phyloP scores from a whole-genome alignment of 1,140 invertebrate species.

The Drosophila seguyi region DNA sequence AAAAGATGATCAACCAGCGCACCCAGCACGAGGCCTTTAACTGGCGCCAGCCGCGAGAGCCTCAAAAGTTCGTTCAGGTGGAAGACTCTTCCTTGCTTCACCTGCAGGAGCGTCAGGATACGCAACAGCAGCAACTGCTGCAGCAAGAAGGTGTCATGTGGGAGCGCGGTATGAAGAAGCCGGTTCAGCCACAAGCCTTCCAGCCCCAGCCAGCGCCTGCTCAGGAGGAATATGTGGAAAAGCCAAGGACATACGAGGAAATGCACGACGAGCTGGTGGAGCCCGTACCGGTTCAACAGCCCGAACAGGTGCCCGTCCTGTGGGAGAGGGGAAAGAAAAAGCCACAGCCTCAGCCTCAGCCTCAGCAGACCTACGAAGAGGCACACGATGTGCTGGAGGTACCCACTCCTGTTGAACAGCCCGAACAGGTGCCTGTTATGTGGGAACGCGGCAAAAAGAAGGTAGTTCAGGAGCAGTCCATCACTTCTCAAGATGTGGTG shows the following conservation, averaged over 20 bases:
- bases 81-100: slow-evolving; percentile 78
- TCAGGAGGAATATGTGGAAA: slow-evolving; percentile 51
- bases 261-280: slow-evolving; percentile 85
- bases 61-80: slow-evolving; percentile 69
- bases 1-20: slow-evolving; percentile 62
- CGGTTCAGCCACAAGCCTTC: slow-evolving; percentile 41
- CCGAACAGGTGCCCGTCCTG: slow-evolving; percentile 52
- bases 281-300: slow-evolving; percentile 65
- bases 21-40: slow-evolving; percentile 68
- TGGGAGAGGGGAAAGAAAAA: slow-evolving; percentile 80
- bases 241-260: slow-evolving; percentile 72
- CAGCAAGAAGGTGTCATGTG: slow-evolving; percentile 82
- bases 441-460: slow-evolving; percentile 81
- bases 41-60: slow-evolving; percentile 72
- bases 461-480: slow-evolving; percentile 32
- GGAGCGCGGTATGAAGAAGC: slow-evolving; percentile 83
- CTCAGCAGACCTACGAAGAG: slow-evolving; percentile 61
- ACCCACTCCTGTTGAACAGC: slow-evolving; percentile 44
- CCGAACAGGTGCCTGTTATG: slow-evolving; percentile 62
- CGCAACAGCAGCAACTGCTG: slow-evolving; percentile 63
- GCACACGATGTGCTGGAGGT: slow-evolving; percentile 64
- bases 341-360: slow-evolving; percentile 72
- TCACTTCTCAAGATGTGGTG: slow-evolving; percentile 41
- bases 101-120: slow-evolving; percentile 76
- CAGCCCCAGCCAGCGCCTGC: slow-evolving; percentile 15